Conservation (phyloP, 2,888 invertebrate species). For the Macropis europaea region DNA sequence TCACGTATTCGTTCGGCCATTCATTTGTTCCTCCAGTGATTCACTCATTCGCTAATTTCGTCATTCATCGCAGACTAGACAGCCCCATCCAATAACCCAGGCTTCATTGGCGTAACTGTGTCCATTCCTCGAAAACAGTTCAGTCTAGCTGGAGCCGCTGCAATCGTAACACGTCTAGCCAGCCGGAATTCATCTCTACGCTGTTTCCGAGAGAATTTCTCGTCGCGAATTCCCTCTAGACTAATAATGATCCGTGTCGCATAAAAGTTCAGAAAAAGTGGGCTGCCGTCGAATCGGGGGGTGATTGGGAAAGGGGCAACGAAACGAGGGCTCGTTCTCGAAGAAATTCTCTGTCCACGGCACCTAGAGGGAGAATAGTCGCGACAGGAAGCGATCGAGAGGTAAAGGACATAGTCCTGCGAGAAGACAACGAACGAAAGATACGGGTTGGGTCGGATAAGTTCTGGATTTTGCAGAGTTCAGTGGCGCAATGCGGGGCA, state of each 20-base stretch:
- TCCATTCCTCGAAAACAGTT: conserved; percentile 9
- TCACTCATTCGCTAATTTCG: too few relatives aligned
- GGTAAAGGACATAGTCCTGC: conserved; percentile 14
- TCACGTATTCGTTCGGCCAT: too few relatives aligned
- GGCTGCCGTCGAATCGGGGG: background rate
- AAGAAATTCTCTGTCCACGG: background rate
- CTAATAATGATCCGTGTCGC: conserved; percentile 18
- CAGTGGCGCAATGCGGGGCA: conserved; percentile 78
- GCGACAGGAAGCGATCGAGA: background rate
- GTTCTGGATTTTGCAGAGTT: conserved; percentile 73
- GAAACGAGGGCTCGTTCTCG: conserved; percentile 9
- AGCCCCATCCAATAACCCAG: background rate
- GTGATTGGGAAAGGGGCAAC: too few relatives aligned
- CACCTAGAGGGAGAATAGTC: background rate
- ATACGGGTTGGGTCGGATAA: conserved; percentile 43
- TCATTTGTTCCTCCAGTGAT: too few relatives aligned
- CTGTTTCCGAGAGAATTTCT: background rate
- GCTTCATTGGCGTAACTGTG: conserved; percentile 8
- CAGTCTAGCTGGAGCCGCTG: conserved; percentile 14
- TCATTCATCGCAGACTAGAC: too few relatives aligned
- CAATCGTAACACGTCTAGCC: conserved; percentile 1
- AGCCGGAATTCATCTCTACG: conserved; percentile 8
- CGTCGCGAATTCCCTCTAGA: background rate
- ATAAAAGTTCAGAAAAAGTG: conserved; percentile 9
- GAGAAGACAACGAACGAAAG: conserved; percentile 33